Conservation (phyloP, 2,888 invertebrate genomes). For the Tetramorium bicarinatum region DNA sequence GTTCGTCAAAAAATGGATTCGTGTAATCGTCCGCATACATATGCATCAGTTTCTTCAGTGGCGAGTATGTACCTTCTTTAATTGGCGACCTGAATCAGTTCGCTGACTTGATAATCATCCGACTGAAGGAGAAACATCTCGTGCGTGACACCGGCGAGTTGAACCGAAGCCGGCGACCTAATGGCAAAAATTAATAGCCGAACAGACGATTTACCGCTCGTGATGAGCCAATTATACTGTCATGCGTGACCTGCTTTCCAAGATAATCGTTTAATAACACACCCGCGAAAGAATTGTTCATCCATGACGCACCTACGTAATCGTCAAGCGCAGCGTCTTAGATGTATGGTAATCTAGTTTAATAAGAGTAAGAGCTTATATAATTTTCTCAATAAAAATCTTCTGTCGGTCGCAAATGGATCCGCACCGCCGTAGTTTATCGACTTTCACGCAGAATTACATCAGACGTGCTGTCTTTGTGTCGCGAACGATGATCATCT, state of each 20-base stretch:
- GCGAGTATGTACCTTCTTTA: conserved; percentile 26
- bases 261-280: conserved; percentile 16
- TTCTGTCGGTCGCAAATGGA: background rate
- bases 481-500: background rate
- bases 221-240: conserved; percentile 25
- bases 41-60: conserved; percentile 29
- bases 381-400: conserved; percentile 13
- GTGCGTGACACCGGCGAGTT: conserved; percentile 26
- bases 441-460: background rate
- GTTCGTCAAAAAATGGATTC: conserved; percentile 20
- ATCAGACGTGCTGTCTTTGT: background rate
- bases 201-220: conserved; percentile 27
- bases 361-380: conserved; percentile 3
- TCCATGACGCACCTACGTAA: background rate
- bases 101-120: conserved; percentile 42
- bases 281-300: conserved; percentile 2
- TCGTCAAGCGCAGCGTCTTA: background rate
- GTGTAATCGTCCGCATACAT: conserved; percentile 14
- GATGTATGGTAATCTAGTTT: conserved; percentile 2
- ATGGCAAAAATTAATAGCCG: conserved; percentile 45
- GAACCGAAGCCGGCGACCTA: conserved; percentile 17
- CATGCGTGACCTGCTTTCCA: conserved; percentile 46
- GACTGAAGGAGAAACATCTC: conserved; percentile 20
- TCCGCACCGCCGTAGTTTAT: background rate
- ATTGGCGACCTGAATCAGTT: conserved; percentile 48